Evolutionary conservation across 2,113 vertebrate genomes (phyloP).

Genomic region (Origma solitaria): DNA sequence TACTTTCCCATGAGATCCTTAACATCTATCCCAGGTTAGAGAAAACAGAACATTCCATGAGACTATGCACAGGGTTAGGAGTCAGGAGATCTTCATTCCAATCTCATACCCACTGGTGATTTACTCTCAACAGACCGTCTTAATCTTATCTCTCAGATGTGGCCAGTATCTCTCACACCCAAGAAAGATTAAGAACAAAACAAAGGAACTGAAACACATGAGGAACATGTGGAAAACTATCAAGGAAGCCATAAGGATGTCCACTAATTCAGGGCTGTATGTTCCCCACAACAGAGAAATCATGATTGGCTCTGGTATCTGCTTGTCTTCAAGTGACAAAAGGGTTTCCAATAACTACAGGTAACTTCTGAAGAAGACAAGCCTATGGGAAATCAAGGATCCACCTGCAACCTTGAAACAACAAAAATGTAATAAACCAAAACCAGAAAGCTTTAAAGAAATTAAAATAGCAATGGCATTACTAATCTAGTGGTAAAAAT

Average conservation of each 20-base stretch:
- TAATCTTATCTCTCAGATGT: not conserved
- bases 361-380: not conserved
- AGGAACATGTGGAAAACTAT: not conserved
- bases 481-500: not conserved
- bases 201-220: not conserved
- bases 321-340: not conserved
- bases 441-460: not conserved
- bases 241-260: not conserved
- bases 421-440: not conserved
- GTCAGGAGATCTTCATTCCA: not conserved
- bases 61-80: not conserved
- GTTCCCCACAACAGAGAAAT: not conserved
- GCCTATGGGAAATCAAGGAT: not conserved
- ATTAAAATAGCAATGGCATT: not conserved
- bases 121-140: not conserved
- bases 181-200: not conserved
- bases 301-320: not conserved
- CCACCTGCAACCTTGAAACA: not conserved
- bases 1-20: not conserved
- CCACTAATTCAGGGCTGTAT: not conserved
- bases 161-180: not conserved
- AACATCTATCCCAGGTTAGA: not conserved
- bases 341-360: not conserved
- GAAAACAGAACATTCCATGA: not conserved
- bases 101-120: not conserved